phyloP scores from a whole-genome alignment of 2,113 vertebrate species.

The Pelmatolapia mariae region DNA sequence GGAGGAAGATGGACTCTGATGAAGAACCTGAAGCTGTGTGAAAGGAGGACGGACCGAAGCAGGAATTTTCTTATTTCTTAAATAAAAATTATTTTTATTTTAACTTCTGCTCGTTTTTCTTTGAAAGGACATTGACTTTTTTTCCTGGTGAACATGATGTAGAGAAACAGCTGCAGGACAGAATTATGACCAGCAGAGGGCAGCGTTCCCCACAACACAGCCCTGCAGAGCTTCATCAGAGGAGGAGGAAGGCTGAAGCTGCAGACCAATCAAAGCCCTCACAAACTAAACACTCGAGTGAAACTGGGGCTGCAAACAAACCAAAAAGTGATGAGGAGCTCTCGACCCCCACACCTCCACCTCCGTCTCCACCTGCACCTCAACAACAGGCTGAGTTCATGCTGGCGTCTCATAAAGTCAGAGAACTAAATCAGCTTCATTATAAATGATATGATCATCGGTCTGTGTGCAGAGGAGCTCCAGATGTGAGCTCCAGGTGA shows the following conservation, averaged over 20 bases:
- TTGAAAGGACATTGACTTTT: not conserved
- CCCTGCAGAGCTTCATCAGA: rapidly evolving
- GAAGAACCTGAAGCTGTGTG: not conserved
- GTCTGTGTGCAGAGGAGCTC: not conserved
- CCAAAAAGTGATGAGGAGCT: not conserved
- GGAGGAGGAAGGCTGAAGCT: rapidly evolving
- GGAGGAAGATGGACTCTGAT: not conserved
- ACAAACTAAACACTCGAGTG: not conserved
- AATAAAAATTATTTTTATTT: not conserved
- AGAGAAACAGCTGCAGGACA: not conserved
- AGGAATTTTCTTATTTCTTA: rapidly evolving
- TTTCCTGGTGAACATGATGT: not conserved
- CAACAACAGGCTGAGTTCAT: not conserved
- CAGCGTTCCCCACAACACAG: not conserved
- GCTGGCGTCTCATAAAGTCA: not conserved
- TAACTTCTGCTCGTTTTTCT: not conserved
- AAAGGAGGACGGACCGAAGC: not conserved
- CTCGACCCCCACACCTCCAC: not conserved
- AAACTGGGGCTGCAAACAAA: not conserved
- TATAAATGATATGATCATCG: not conserved
- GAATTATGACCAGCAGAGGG: not conserved
- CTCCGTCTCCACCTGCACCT: not conserved
- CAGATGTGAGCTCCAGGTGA: rapidly evolving
- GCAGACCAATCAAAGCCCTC: not conserved
- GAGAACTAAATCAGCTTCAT: not conserved